Percentiles rank a stretch among this genome's conserved stretches.
phyloP scores from a whole-genome alignment of 2,113 vertebrate genomes.

The Cyphomyrus plagiostoma region DNA sequence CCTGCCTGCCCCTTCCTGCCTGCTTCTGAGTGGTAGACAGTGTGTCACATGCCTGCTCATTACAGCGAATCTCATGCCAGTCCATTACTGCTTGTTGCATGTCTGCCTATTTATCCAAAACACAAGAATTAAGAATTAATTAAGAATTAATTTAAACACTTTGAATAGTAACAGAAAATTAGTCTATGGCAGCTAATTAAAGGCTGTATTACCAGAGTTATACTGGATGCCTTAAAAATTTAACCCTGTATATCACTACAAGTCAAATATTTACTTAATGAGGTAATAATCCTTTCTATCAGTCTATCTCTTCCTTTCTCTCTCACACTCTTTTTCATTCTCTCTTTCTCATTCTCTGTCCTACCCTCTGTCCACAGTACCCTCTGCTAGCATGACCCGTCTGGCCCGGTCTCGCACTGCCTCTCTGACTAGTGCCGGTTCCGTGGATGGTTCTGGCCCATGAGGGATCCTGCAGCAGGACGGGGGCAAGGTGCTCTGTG shows the following conservation, averaged over 20 bases:
- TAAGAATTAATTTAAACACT: neutral
- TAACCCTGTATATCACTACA: neutral
- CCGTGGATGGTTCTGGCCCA: constrained; percentile 63
- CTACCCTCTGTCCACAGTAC: constrained; percentile 65
- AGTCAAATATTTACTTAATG: neutral
- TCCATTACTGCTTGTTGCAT: neutral
- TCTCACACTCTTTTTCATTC: neutral
- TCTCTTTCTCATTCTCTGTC: neutral
- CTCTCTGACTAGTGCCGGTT: constrained; percentile 89
- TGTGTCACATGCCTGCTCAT: neutral
- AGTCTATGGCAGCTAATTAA: neutral
- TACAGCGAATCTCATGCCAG: neutral
- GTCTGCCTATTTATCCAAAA: neutral
- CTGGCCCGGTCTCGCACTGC: constrained; percentile 89
- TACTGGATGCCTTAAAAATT: neutral
- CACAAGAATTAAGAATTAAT: too few relatives aligned
- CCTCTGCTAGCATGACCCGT: constrained; percentile 92
- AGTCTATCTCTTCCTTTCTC: neutral
- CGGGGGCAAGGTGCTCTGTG: neutral
- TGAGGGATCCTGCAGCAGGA: neutral
- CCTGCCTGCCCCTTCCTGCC: neutral
- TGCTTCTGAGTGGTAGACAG: neutral
- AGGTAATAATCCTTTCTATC: neutral
- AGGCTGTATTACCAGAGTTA: neutral
- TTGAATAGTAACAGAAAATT: neutral